Evolutionary conservation across 2,113 vertebrate genomes (phyloP).

Genomic region (Gymnobelideus leadbeateri): DNA sequence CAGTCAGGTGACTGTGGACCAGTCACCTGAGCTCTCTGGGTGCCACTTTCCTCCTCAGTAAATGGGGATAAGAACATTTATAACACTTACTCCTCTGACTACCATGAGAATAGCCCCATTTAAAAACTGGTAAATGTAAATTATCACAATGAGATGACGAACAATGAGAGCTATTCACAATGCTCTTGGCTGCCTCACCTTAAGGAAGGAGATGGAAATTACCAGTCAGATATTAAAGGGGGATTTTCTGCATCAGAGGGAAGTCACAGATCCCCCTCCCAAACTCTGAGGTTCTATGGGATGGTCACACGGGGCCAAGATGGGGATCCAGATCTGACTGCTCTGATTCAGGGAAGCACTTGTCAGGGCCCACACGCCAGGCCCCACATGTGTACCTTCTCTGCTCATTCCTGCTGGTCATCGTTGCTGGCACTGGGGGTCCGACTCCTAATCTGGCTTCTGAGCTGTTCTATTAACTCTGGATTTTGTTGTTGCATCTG

Average conservation of each 20-base stretch:
- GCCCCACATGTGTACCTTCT: background rate
- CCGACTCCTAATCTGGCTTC: slow-evolving; percentile 94
- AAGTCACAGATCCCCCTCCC: background rate
- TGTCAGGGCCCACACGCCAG: too few relatives aligned
- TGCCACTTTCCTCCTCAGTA: background rate
- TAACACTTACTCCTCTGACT: background rate
- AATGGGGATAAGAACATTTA: background rate
- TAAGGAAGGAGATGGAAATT: background rate
- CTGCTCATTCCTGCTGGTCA: slow-evolving; percentile 88
- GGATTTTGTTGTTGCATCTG: slow-evolving; percentile 99
- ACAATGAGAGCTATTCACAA: background rate
- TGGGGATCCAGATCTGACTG: background rate
- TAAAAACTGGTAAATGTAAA: background rate
- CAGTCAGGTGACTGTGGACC: background rate
- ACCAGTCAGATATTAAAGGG: background rate
- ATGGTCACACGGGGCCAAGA: background rate
- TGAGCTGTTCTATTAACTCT: slow-evolving; percentile 95
- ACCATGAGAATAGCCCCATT: background rate
- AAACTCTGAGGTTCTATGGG: background rate
- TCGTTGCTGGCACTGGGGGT: slow-evolving; percentile 94
- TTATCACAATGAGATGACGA: background rate
- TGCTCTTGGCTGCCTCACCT: background rate
- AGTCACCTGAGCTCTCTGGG: background rate
- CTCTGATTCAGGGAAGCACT: background rate
- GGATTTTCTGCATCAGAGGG: background rate